Percentiles rank a stretch among this genome's conserved stretches.
These are phyloP conservation scores for Musca domestica DNA, from an alignment of 1,140 invertebrate species.

Conservation along the genomic window DNA sequence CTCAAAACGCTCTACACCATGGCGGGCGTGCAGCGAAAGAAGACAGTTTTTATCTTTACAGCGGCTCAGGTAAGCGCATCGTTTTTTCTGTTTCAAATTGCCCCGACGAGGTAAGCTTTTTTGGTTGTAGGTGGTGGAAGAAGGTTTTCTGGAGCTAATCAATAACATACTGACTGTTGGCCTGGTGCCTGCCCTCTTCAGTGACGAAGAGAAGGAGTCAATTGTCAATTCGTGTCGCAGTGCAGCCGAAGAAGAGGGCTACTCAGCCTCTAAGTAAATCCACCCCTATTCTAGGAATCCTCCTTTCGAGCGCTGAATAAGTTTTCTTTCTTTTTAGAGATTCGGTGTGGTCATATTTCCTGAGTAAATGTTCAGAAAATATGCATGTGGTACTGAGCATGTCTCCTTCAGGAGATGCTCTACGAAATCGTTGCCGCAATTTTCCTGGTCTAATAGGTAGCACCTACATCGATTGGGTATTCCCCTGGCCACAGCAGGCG, in stretches of 20 bases:
- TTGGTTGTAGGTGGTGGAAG: constrained; percentile 60
- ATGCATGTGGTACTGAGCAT: constrained; percentile 87
- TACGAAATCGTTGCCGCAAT: constrained; percentile 79
- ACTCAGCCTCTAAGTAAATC: constrained; percentile 66
- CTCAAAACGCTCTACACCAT: constrained; percentile 74
- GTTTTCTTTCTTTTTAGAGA: constrained; percentile 58
- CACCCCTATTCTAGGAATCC: background rate
- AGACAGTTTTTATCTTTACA: constrained; percentile 79
- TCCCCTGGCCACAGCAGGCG: constrained; percentile 88
- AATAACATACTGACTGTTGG: constrained; percentile 88
- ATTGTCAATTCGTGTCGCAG: constrained; percentile 68
- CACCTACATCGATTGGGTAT: constrained; percentile 91
- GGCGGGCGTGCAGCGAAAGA: constrained; percentile 74
- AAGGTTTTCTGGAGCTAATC: constrained; percentile 83
- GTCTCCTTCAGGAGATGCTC: constrained; percentile 78
- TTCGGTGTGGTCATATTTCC: constrained; percentile 81
- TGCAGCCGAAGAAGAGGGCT: constrained; percentile 67
- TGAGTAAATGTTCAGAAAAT: constrained; percentile 72
- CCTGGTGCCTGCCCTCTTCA: constrained; percentile 78
- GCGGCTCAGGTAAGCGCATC: constrained; percentile 64
- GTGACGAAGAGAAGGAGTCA: constrained; percentile 81
- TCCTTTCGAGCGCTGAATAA: too few relatives aligned
- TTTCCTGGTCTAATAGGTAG: constrained; percentile 91
- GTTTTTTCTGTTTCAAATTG: background rate
- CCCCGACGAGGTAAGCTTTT: background rate